A percentile compares a stretch with the other conserved stretches of the same genome.
These are phyloP conservation scores for Cheilosia impressa DNA, from an alignment of 2,888 invertebrate genomes.

Conservation along the genomic window DNA sequence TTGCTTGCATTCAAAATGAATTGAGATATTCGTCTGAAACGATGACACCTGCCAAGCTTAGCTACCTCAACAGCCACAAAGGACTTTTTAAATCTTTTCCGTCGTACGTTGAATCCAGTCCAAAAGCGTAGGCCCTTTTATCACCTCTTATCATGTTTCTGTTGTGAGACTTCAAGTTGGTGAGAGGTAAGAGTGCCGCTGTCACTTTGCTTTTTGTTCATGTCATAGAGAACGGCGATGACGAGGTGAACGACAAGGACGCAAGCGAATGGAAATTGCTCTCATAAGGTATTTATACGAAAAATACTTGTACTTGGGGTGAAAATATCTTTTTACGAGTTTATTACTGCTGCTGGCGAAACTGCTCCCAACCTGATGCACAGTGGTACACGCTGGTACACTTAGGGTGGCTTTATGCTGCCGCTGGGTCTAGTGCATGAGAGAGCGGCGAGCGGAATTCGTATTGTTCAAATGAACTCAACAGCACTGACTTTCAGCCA, in stretches of 20 bases:
- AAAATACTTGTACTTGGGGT: conserved; percentile 2
- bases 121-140: too few species aligned
- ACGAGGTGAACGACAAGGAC: conserved; percentile 3
- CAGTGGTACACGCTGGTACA: not conserved
- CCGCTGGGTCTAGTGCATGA: not conserved
- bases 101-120: too few species aligned
- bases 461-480: conserved; percentile 30
- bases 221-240: not conserved
- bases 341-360: conserved; percentile 38
- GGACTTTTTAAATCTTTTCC: too few species aligned
- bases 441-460: not conserved
- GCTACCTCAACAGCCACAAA: too few species aligned
- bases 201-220: not conserved
- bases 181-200: not conserved
- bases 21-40: not conserved
- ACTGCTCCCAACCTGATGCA: conserved; percentile 12
- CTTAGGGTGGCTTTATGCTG: not conserved
- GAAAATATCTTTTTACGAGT: conserved; percentile 41
- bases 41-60: not conserved
- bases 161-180: not conserved
- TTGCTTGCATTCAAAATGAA: not conserved
- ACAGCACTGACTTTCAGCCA: not conserved
- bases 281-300: conserved; percentile 10
- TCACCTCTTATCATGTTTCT: too few species aligned
- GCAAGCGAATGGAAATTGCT: conserved; percentile 18